These are phyloP conservation scores for Imbricaverruca yamaguchii DNA, from an alignment of 2,888 invertebrate genomes.

Conservation along the genomic window DNA sequence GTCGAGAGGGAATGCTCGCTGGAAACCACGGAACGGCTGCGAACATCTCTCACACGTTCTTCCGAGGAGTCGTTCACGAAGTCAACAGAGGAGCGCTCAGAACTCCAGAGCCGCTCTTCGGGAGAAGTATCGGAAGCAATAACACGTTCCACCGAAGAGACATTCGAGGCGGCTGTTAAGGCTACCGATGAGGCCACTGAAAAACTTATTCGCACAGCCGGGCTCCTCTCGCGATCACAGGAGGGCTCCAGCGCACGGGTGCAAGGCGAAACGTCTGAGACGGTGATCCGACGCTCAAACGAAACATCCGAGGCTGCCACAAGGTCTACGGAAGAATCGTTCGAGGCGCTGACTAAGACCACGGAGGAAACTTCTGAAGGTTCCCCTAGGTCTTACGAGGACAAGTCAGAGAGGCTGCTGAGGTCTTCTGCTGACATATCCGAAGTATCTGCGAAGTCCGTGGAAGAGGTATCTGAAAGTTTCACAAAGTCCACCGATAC, in stretches of 20 bases:
- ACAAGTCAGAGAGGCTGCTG: neutral
- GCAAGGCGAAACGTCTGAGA: neutral
- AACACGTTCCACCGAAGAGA: conserved; percentile 1
- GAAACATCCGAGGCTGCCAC: neutral
- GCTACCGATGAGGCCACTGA: conserved; percentile 5
- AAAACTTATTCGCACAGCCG: neutral
- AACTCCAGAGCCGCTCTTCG: neutral
- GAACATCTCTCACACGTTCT: neutral
- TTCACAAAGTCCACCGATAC: neutral
- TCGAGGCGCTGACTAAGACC: neutral
- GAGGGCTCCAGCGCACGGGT: neutral
- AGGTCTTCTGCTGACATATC: neutral
- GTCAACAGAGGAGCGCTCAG: neutral
- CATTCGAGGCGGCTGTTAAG: conserved; percentile 4
- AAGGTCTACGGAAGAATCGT: neutral
- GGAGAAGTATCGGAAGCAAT: neutral
- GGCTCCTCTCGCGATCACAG: neutral
- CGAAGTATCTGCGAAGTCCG: neutral
- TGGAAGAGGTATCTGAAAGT: neutral
- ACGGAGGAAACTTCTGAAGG: neutral
- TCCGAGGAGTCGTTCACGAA: neutral
- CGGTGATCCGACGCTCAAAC: neutral
- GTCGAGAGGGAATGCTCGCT: neutral
- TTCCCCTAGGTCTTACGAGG: neutral
- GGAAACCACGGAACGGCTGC: neutral